Evolutionary conservation across 2,113 vertebrate species (phyloP).

Genomic region (Gobio gobio): DNA sequence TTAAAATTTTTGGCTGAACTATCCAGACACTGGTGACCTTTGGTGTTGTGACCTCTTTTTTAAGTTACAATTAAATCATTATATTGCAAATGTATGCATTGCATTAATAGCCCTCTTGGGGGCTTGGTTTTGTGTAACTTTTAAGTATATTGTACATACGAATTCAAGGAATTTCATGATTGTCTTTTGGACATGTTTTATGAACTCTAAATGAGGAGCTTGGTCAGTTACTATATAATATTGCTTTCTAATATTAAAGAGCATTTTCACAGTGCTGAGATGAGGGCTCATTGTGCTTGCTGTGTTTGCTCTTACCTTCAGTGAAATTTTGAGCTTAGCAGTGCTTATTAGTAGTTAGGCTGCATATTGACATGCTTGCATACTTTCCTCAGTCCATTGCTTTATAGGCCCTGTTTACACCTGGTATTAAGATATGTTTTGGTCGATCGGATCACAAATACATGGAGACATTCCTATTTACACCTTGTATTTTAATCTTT

Average conservation of each 20-base stretch:
- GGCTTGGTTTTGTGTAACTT: not conserved
- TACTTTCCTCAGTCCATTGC: constrained; percentile 28
- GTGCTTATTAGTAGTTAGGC: constrained; percentile 33
- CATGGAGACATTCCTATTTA: too few relatives aligned
- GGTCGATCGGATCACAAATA: too few relatives aligned
- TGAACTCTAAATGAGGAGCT: not conserved
- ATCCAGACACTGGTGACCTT: not conserved
- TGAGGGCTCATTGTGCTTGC: constrained; percentile 22
- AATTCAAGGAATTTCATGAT: not conserved
- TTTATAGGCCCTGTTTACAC: not conserved
- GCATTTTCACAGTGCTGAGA: constrained; percentile 15
- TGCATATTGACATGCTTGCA: constrained; percentile 38
- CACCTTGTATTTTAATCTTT: too few relatives aligned
- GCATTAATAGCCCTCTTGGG: not conserved
- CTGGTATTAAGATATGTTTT: too few relatives aligned
- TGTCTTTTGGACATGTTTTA: not conserved
- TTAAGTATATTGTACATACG: not conserved
- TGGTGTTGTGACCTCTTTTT: not conserved
- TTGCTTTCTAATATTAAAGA: not conserved
- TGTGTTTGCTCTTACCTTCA: constrained; percentile 17
- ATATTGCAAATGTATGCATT: not conserved
- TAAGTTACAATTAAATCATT: not conserved
- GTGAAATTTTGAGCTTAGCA: not conserved
- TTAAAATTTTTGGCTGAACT: too few relatives aligned
- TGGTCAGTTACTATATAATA: not conserved